Percentiles rank a stretch among this genome's conserved stretches.
Evolutionary conservation across 2,797 vertebrate species (phyloP).

Genomic region (Ciconia nigra): DNA sequence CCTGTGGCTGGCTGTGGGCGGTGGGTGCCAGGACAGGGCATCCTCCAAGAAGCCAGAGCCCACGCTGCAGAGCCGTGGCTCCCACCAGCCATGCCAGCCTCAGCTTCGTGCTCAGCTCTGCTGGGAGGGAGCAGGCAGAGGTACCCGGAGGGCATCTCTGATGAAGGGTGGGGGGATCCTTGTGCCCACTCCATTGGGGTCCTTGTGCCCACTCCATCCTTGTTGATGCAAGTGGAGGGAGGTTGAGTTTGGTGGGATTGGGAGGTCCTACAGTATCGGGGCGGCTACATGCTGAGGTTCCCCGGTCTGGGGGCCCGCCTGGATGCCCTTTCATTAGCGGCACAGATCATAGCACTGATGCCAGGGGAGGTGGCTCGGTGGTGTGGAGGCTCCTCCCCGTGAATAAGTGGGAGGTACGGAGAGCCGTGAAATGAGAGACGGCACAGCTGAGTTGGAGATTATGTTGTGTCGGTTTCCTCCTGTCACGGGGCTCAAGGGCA

Average conservation of each 20-base stretch:
- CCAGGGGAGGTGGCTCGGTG: background rate
- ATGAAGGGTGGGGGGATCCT: background rate
- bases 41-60: background rate
- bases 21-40: background rate
- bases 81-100: fast-evolving
- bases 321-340: background rate
- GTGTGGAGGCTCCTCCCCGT: background rate
- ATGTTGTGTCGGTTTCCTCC: background rate
- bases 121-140: background rate
- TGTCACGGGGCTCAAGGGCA: background rate
- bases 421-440: background rate
- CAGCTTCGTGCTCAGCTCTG: background rate
- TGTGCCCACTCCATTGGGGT: background rate
- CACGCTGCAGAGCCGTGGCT: fast-evolving
- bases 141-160: background rate
- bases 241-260: background rate
- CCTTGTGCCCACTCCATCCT: background rate
- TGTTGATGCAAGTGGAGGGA: background rate
- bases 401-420: background rate
- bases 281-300: background rate
- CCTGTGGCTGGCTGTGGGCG: background rate
- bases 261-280: fast-evolving
- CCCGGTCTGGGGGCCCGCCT: background rate
- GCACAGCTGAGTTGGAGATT: background rate
- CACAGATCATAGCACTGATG: background rate